These are phyloP conservation scores for Caranx ignobilis DNA, from an alignment of 2,113 vertebrate species.

Conservation along the genomic window DNA sequence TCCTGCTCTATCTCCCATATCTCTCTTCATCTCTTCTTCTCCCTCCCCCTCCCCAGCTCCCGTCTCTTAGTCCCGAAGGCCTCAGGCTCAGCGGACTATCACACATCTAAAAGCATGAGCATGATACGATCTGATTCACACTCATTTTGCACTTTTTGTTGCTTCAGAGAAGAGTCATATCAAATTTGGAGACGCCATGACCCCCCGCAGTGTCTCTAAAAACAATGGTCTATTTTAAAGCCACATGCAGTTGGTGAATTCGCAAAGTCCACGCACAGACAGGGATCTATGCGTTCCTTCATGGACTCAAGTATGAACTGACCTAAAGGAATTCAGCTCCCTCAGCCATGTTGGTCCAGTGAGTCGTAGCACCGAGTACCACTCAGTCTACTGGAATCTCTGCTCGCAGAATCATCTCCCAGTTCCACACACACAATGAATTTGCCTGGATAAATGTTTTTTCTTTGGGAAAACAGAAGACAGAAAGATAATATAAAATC, in stretches of 20 bases:
- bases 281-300: no score
- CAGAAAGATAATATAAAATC: no score
- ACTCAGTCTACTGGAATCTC: constrained; percentile 25
- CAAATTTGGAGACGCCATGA: no score
- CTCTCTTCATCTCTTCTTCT: constrained; percentile 39
- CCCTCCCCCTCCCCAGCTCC: constrained; percentile 27
- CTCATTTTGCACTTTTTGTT: no score
- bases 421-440: constrained; percentile 2
- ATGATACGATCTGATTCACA: no score
- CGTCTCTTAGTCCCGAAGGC: constrained; percentile 51
- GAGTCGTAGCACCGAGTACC: constrained; percentile 44
- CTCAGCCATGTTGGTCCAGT: constrained; percentile 63
- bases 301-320: no score
- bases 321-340: constrained; percentile 53
- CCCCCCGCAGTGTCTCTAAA: no score
- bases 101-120: constrained; percentile 45
- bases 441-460: constrained; percentile 21
- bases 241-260: no score
- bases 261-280: no score
- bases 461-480: constrained; percentile 4
- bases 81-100: constrained; percentile 70
- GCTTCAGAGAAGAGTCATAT: no score
- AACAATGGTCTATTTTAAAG: no score
- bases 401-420: neutral
- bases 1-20: constrained; percentile 38